Evolutionary conservation across 2,113 vertebrate species (phyloP), one percentile per base, ranked within the genome.

Genomic region (Panurus biarmicus): DNA sequence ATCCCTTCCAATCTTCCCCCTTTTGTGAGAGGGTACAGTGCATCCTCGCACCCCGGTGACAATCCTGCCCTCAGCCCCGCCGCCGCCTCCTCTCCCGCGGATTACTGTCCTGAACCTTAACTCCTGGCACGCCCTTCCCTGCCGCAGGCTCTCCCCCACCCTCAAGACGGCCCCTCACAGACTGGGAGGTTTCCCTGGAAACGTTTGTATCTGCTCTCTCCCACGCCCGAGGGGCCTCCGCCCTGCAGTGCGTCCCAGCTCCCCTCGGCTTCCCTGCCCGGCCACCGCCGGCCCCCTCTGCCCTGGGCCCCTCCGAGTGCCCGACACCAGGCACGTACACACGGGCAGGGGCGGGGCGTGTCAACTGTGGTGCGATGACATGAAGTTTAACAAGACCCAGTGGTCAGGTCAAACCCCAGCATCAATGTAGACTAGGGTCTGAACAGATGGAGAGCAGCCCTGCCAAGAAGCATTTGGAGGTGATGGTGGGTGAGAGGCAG

Each of bases 81-180:
- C 5, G 1, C 62, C 4, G 1, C 51, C 47, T 12, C 21, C 31
- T 11, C 31, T 38, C 33, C 16, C 2, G 3, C 2, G 3, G 22
- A 19, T 10, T 11, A 11, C 36, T 8, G 5, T 29, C 20, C 33
- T 11, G 16, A 57, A 1, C 33, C 11, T 10, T 45, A 45, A 14
- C 19, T 21, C 24, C 6, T 8, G 23, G 15, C 23, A 21, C 45
- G 6, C 24, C 38, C 40, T 51, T 51, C 53, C 33, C 12, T 38
- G 60, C 15, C 8, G 38, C 26, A 33, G 20, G 16, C 44, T 58
- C 22, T 40, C 22, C 3, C 18, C 12, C 19, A 4, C 10, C 3
- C 61, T 14, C 26, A 26, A 7, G 70, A 5, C 5, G 48, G 26
- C 44, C 28, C 33, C 19, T 36, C 47, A 19, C 4, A 1, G 9